Conservation (phyloP, 2,113 vertebrate species). For the Grallaria varia region DNA sequence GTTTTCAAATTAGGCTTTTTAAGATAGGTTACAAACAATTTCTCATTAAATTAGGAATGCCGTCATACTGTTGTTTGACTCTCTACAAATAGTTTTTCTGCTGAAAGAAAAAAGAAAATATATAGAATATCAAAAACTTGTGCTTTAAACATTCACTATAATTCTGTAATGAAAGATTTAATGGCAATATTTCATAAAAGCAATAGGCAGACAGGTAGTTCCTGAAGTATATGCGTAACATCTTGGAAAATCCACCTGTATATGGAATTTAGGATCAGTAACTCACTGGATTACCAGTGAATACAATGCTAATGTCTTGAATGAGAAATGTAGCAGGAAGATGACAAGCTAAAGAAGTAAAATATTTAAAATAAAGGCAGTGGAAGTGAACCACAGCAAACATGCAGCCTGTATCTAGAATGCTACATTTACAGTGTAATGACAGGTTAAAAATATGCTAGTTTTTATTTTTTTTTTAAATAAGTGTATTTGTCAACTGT, state of each 20-base stretch:
- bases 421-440: not conserved
- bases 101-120: not conserved
- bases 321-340: not conserved
- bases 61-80: not conserved
- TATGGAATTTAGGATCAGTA: not conserved
- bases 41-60: not conserved
- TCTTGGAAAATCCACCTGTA: not conserved
- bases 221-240: not conserved
- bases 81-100: not conserved
- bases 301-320: not conserved
- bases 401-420: not conserved
- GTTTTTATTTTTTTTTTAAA: not conserved
- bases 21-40: not conserved
- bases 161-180: not conserved
- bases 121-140: not conserved
- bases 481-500: not conserved
- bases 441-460: not conserved
- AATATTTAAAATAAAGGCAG: not conserved
- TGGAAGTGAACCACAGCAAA: not conserved
- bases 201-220: not conserved
- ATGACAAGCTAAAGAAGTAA: not conserved
- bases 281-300: not conserved
- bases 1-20: not conserved
- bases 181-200: not conserved
- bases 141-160: not conserved